A percentile compares a stretch with the other conserved stretches of the same genome.
These are phyloP conservation scores for Dynastes maya DNA, from an alignment of 2,888 invertebrate species.

Conservation along the genomic window DNA sequence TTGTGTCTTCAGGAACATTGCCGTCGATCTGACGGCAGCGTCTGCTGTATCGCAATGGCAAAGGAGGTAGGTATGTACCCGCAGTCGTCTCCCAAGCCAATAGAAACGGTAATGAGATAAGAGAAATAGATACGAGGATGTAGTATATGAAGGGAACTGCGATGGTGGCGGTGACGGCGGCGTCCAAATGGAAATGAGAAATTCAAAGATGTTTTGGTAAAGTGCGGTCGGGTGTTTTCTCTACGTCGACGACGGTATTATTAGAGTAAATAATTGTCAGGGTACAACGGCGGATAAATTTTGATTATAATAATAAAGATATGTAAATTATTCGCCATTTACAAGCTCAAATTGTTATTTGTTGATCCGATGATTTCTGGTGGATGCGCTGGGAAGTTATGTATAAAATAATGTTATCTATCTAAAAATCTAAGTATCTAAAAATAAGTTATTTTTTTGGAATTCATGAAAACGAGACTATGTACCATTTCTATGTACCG, in stretches of 20 bases:
- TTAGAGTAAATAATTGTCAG: slow-evolving; percentile 21
- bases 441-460: no score
- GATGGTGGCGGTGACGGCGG: not conserved
- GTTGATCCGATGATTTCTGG: no score
- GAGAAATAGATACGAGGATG: slow-evolving; percentile 4
- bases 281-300: not conserved
- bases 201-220: slow-evolving; percentile 14
- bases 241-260: slow-evolving; percentile 1
- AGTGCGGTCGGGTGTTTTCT: slow-evolving; percentile 12
- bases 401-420: no score
- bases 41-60: not conserved
- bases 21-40: not conserved
- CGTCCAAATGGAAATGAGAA: slow-evolving; percentile 1
- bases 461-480: no score
- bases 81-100: not conserved
- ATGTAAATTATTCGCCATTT: no score
- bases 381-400: no score
- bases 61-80: not conserved
- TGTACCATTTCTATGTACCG: no score
- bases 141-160: not conserved
- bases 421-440: no score
- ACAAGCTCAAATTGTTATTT: no score
- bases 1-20: slow-evolving; percentile 6
- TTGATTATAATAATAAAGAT: slow-evolving; percentile 4
- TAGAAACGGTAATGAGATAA: slow-evolving; percentile 17